A percentile compares a stretch with the other conserved stretches of the same genome.
Evolutionary conservation across 2,797 vertebrate species (phyloP).

Genomic region (Squalus acanthias): DNA sequence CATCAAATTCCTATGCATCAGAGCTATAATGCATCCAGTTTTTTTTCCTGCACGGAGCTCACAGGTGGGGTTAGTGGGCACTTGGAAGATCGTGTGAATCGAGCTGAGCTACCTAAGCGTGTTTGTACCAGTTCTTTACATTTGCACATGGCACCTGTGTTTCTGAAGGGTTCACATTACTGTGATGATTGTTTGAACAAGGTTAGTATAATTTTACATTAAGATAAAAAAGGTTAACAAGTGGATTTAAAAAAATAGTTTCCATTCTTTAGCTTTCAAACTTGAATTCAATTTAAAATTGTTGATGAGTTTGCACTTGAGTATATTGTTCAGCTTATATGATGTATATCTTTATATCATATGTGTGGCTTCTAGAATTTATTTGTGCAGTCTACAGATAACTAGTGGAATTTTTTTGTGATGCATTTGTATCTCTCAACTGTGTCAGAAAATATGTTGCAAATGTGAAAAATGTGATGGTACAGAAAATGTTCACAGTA

Average conservation of each 20-base stretch:
- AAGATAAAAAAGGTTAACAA: constrained; percentile 40
- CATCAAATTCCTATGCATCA: constrained; percentile 59
- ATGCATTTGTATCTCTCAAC: background rate
- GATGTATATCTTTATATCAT: background rate
- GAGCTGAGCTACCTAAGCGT: constrained; percentile 61
- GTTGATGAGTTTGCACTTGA: background rate
- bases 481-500: background rate
- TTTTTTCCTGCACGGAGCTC: constrained; percentile 63
- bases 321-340: background rate
- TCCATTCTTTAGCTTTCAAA: background rate
- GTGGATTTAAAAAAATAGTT: background rate
- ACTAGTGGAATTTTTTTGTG: background rate
- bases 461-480: background rate
- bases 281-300: background rate
- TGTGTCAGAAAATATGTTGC: background rate
- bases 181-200: constrained; percentile 83
- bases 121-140: constrained; percentile 82
- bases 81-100: constrained; percentile 59
- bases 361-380: background rate
- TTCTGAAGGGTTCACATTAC: constrained; percentile 82
- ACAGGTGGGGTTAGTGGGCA: constrained; percentile 53
- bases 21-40: constrained; percentile 59
- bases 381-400: background rate
- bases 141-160: constrained; percentile 74
- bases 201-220: constrained; percentile 66